Evolutionary conservation across 35 echinoderm and acorn worm genomes (phyloP).

Genomic region (Heliocidaris erythrogramma): DNA sequence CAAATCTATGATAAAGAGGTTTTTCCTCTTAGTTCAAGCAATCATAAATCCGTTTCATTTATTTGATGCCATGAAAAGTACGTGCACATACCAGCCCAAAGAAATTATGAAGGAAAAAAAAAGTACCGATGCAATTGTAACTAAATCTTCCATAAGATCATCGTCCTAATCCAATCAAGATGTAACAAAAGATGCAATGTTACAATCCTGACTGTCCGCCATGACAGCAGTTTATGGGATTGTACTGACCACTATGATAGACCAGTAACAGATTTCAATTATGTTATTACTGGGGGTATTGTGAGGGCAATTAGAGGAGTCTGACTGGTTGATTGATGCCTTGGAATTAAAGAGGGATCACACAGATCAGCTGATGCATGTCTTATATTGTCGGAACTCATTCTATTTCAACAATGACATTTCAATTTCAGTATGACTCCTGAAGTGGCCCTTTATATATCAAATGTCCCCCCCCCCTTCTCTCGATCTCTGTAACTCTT

Average conservation of each 20-base stretch:
- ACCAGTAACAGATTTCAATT: constrained; percentile 35
- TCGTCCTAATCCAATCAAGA: background rate
- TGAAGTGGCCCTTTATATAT: background rate
- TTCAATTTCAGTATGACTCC: background rate
- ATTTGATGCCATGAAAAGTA: background rate
- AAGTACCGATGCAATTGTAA: background rate
- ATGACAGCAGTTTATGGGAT: background rate
- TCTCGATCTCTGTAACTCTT: background rate
- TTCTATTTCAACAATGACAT: background rate
- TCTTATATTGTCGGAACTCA: background rate
- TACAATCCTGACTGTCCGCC: background rate
- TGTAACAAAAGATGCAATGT: background rate
- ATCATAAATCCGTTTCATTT: background rate
- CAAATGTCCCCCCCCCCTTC: background rate
- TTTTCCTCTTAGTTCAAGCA: background rate
- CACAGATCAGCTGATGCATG: background rate
- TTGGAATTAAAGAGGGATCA: background rate
- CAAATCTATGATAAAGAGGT: background rate
- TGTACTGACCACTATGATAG: background rate
- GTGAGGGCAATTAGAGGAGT: constrained; percentile 34
- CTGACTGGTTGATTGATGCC: background rate
- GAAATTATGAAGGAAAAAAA: background rate
- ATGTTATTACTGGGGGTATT: constrained; percentile 6
- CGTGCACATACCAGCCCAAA: background rate
- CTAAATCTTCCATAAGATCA: background rate